phyloP scores from a whole-genome alignment of 2,888 invertebrate genomes.

The Clunio marinus region DNA sequence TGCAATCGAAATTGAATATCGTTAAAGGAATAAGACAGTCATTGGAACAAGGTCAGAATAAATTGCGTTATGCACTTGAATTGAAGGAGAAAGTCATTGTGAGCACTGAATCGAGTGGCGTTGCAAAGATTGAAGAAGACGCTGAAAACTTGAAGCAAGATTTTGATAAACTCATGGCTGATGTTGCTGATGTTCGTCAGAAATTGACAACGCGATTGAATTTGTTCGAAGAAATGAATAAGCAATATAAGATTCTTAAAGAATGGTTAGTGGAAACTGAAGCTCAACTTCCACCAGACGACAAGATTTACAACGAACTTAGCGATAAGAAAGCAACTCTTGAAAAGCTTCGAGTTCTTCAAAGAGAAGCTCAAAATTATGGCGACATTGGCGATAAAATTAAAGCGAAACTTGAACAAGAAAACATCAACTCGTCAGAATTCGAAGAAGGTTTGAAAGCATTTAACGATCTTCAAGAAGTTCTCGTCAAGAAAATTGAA shows the following conservation, averaged over 20 bases:
- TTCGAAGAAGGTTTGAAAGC: conserved; percentile 67
- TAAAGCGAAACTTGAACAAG: conserved; percentile 67
- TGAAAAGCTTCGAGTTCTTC: conserved; percentile 80
- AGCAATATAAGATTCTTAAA: conserved; percentile 71
- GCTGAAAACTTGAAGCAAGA: conserved; percentile 84
- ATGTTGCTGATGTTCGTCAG: conserved; percentile 74
- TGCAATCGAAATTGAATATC: conserved; percentile 78
- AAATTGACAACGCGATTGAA: conserved; percentile 69
- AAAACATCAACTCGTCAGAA: conserved; percentile 63
- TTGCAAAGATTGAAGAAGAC: conserved; percentile 84
- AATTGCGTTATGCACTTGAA: conserved; percentile 77
- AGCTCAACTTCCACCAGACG: conserved; percentile 71
- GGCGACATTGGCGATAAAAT: conserved; percentile 73
- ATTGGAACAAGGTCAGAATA: conserved; percentile 87
- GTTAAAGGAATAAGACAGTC: conserved; percentile 86
- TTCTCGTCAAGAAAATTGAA: conserved; percentile 63
- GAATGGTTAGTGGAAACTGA: conserved; percentile 89
- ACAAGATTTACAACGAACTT: conserved; percentile 72
- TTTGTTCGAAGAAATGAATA: conserved; percentile 82
- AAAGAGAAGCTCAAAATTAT: conserved; percentile 76
- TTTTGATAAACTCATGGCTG: conserved; percentile 79
- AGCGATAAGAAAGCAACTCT: conserved; percentile 86
- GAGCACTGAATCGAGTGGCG: conserved; percentile 86
- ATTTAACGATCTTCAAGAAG: conserved; percentile 65
- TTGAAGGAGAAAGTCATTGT: conserved; percentile 89